Base-by-base conservation (phyloP, 2,113 vertebrate genomes). In the Melanerpes aurifrons region DNA sequence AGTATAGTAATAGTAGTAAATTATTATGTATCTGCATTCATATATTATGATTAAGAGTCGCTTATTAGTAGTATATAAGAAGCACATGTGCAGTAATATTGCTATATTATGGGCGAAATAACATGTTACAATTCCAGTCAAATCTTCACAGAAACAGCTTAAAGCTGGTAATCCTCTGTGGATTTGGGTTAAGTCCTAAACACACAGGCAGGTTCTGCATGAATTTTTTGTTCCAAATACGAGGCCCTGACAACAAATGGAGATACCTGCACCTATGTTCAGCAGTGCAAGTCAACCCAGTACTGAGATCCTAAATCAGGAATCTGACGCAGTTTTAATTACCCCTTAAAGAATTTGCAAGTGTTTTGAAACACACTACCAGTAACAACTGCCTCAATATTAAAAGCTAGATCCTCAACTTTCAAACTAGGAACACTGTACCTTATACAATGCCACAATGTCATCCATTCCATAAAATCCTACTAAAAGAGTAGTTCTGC, bases 171-270 rank as follows among this genome's bases (percentile, higher is more conserved):
- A 95, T 90, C 92, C 91, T 80, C 66, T 80, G 32, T 59, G 69
- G 93, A 94, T 93, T 83, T 92, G 88, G 86, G 83, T 92, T 93
- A 95, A 96, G 29, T 77, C 89, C 92, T 86, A 80, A 87, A 82
- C 72, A 82, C 77, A 82, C n/a, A 86, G 59, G 61, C 59, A 75
- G n/a, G 88, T 82, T 86, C 88, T 59, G 45, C 53, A 77, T 74
- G 50, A 77, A 88, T 77, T 29, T 74, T 81, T 64, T 76, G 56
- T 13, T 83, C 76, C 7, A 2, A 76, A 47, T n/a, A 24, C 9
- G n/a, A 86, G 22, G 48, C 29, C 28, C 40, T 21, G 10, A 69
- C 11, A 78, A 66, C 3, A 81, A 63, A 31, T 26, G 50, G 25
- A 48, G 57, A 40, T 9, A 78, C 17, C 57, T 68, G n/a, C 54